Evolutionary conservation across 2,797 vertebrate genomes (phyloP).

Genomic region (Rhinophrynus dorsalis): DNA sequence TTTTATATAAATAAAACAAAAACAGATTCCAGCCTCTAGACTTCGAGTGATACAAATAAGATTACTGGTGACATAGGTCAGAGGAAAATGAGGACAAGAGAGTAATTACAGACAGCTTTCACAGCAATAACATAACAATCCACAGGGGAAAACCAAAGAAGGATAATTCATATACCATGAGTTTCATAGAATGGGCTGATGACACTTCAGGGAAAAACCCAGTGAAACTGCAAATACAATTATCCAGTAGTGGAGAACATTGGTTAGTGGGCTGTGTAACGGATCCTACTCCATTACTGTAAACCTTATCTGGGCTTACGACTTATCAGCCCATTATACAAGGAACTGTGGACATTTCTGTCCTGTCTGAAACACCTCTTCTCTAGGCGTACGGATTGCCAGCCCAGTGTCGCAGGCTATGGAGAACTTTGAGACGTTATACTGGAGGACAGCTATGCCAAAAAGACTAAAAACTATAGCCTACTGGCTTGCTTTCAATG

Average conservation of each 20-base stretch:
- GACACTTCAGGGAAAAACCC: background rate
- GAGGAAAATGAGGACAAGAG: background rate
- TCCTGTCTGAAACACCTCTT: too few relatives aligned
- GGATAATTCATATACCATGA: background rate
- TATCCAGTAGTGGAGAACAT: background rate
- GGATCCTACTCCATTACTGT: too few relatives aligned
- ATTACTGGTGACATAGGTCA: background rate
- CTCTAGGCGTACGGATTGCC: too few relatives aligned
- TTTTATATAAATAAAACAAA: background rate
- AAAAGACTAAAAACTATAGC: too few relatives aligned
- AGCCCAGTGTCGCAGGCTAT: too few relatives aligned
- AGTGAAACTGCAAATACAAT: background rate
- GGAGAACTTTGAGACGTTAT: too few relatives aligned
- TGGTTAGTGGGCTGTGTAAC: too few relatives aligned
- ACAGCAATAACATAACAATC: background rate
- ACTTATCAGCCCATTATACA: too few relatives aligned
- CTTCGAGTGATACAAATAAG: background rate
- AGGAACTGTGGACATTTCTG: too few relatives aligned
- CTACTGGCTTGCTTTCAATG: too few relatives aligned
- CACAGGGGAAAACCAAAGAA: background rate
- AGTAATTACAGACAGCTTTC: background rate
- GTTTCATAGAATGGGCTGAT: background rate
- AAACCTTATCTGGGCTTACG: too few relatives aligned
- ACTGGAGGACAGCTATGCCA: too few relatives aligned
- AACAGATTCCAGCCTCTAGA: background rate